Base-by-base conservation (phyloP, 2,797 vertebrate genomes). In the Salarias fasciatus region DNA sequence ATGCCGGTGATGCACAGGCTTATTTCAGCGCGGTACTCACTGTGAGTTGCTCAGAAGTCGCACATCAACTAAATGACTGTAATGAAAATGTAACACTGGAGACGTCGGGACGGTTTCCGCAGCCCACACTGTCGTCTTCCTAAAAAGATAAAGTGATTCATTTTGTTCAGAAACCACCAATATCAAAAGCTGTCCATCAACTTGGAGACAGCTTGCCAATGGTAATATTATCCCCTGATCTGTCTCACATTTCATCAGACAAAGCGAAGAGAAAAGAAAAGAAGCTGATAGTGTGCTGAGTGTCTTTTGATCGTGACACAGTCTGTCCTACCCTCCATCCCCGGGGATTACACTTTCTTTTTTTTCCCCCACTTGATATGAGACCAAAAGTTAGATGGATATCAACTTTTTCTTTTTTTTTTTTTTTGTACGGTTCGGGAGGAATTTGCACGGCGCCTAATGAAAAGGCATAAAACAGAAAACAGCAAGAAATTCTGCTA, bases 121-220 rank as follows among this genome's bases (percentile, higher is more conserved):
- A 58, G 70, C 66, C 56, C 51, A 57, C 57, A 38, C 42, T 12
- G 46, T 58, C 69, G 40, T 58, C 59, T 9, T 52, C 52, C 56
- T 15, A 28, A 59, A 68, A 80, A 59, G 72, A 75, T 73, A 42
- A 83, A 80, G 46, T 50, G 69, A 62, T 77, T 79, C 51, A 75
- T 84, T 75, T 84, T 76, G 69, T 75, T 72, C 59, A 63, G 33
- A 35, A 79, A 73, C 36, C 59, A 63, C 35, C 57, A 70, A 66
- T 77, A 80, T 86, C 53, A 86, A 70, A 81, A 72, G 59, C 70
- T 83, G 80, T 80, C 85, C 51, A 65, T 81, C 84, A 87, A 49
- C 43, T 38, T n/a, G 38, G 40, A 59, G 66, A 74, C 55, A 56
- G 70, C 62, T 65, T 81, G 79, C 61, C 63, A 65, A 49, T 74